Evolutionary conservation across 2,113 vertebrate genomes (phyloP), one percentile per base, ranked within the genome.

Genomic region (Castor canadensis): DNA sequence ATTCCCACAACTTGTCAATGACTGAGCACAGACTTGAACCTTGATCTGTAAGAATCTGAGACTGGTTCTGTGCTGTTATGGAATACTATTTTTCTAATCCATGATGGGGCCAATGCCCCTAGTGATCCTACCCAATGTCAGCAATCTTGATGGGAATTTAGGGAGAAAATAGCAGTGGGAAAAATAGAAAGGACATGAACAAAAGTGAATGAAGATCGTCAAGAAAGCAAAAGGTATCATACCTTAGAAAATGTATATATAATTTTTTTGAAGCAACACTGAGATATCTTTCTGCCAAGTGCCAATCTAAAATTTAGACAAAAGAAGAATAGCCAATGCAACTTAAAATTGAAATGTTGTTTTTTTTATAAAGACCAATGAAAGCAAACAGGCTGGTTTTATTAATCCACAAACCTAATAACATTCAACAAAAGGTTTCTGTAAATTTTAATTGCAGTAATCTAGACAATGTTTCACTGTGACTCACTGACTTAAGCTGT

Each of bases 391-490:
- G 95, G 47, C 89, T 94, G 75, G 64, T 77, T 95, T 97, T 94
- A 95, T 96, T 97, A 97, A 96, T 94, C 45, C 89, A 73, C 95
- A 89, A 94, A 84, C 93, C 54, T 86, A 96, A 89, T 86, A 91
- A 94, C 91, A 87, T 76, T 90, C 95, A 87, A 95, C 91, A 94
- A 97, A 97, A 95, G 32, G 67, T 96, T 96, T 96, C 96, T 97
- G 93, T 96, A 97, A 91, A 98, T 76, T 97, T 97, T 98, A 97
- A 97, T 84, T 93, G 94, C 91, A 45, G 91, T 91, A 91, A 97
- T 95, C 97, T 97, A 96, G 96, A 94, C 82, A 79, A 28, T 75
- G 95, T 95, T 96, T 91, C 87, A 87, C 89, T 80, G 89, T 95
- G 93, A 96, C 95, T 96, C 96, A 96, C 32, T 72, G 69, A 95